Evolutionary conservation across 2,888 invertebrate genomes (phyloP).

Genomic region (Ischnus inquisitorius): DNA sequence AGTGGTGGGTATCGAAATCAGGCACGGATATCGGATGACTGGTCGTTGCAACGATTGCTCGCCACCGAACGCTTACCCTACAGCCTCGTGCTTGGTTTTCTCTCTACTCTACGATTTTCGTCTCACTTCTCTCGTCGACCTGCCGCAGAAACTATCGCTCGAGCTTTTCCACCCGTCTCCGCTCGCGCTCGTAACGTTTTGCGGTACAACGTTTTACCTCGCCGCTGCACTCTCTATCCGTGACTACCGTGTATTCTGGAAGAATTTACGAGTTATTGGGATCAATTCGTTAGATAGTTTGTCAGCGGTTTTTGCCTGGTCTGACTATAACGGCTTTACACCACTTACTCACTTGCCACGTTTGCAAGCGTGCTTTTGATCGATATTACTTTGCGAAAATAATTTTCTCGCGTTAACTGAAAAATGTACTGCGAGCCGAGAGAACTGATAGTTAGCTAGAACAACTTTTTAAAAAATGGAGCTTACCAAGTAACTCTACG

Average conservation of each 20-base stretch:
- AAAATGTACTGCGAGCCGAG: no score
- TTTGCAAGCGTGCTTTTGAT: neutral
- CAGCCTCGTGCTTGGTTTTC: constrained; percentile 22
- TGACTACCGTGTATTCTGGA: neutral
- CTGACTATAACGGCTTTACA: constrained; percentile 60
- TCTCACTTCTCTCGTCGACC: constrained; percentile 39
- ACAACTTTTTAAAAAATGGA: no score
- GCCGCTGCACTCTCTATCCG: constrained; percentile 2
- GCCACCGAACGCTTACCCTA: constrained; percentile 35
- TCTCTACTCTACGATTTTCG: constrained; percentile 32
- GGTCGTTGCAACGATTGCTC: constrained; percentile 65
- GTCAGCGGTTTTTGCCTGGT: constrained; percentile 12
- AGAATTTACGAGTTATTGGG: constrained; percentile 22
- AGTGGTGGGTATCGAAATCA: constrained; percentile 71
- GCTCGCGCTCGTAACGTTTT: neutral
- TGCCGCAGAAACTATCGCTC: constrained; percentile 15
- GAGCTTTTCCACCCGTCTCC: constrained; percentile 1
- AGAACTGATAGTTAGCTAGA: no score
- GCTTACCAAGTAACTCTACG: no score
- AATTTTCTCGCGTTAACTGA: no score
- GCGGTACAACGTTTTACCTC: constrained; percentile 15
- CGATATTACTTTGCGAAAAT: no score
- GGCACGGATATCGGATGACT: constrained; percentile 74
- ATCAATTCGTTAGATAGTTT: neutral
- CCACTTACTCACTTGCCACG: constrained; percentile 46